phyloP scores from a whole-genome alignment of 2,113 vertebrate species.

The Ammodytes dubius region DNA sequence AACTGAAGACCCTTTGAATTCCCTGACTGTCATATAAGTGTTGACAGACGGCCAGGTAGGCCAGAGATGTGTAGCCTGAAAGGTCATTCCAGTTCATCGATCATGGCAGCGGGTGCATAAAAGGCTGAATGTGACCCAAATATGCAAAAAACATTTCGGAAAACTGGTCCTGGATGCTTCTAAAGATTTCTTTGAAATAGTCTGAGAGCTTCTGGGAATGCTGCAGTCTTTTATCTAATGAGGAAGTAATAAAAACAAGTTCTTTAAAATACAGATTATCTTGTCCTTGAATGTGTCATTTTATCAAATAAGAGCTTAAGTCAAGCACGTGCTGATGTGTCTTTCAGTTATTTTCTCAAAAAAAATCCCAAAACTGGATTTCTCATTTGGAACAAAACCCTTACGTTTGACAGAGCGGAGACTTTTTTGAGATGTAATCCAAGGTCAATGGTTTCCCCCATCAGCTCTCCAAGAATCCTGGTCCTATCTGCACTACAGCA shows the following conservation, averaged over 20 bases:
- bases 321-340: background rate
- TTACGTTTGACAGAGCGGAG: slow-evolving; percentile 13
- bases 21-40: slow-evolving; percentile 15
- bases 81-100: slow-evolving; percentile 52
- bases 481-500: slow-evolving; percentile 38
- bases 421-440: slow-evolving; percentile 1
- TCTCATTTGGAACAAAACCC: slow-evolving; percentile 49
- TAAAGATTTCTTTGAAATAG: slow-evolving; percentile 9
- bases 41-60: slow-evolving; percentile 51
- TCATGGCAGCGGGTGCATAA: slow-evolving; percentile 5
- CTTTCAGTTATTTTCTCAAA: slow-evolving; percentile 20
- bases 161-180: background rate
- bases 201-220: background rate
- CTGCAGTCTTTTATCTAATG: background rate
- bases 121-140: background rate
- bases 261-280: background rate
- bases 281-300: background rate
- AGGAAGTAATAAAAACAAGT: background rate
- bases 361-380: slow-evolving; percentile 40
- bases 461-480: slow-evolving; percentile 29
- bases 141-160: slow-evolving; percentile 8
- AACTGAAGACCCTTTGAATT: slow-evolving; percentile 4
- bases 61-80: slow-evolving; percentile 9
- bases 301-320: background rate
- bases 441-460: slow-evolving; percentile 47